Percentiles rank a stretch among this genome's conserved stretches.
Conservation (phyloP, 1,140 invertebrate genomes). For the Platyscapa corneri region DNA sequence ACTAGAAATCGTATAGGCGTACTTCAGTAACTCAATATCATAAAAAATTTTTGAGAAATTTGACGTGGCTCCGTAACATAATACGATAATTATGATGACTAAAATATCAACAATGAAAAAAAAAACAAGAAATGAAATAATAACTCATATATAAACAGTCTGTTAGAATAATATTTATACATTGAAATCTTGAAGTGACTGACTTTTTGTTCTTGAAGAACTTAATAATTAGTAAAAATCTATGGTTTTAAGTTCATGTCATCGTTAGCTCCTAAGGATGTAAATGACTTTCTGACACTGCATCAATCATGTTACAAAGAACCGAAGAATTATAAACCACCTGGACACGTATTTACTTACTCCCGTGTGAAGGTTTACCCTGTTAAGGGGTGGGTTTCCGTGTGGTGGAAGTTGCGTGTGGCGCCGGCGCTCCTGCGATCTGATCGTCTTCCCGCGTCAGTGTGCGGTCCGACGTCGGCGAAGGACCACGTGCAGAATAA, state of each 20-base stretch:
- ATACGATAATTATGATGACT: too few relatives aligned
- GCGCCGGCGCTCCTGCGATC: constrained; percentile 62
- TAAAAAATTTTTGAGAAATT: too few relatives aligned
- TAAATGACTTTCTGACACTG: too few relatives aligned
- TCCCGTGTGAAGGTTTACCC: neutral
- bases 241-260: neutral
- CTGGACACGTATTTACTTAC: too few relatives aligned
- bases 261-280: neutral
- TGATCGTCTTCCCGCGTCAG: constrained; percentile 66
- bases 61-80: too few relatives aligned
- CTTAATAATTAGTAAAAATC: neutral
- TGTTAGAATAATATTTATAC: too few relatives aligned
- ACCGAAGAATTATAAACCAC: neutral
- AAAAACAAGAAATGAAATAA: too few relatives aligned
- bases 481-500: constrained; percentile 66
- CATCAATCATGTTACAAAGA: neutral
- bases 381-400: constrained; percentile 57
- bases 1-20: too few relatives aligned
- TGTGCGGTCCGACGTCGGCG: constrained; percentile 72
- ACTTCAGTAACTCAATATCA: too few relatives aligned
- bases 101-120: too few relatives aligned
- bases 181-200: too few relatives aligned
- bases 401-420: constrained; percentile 60
- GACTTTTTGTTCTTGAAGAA: neutral
- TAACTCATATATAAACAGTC: too few relatives aligned